Base-by-base conservation (phyloP, 2,888 invertebrate genomes). In the Lycia hirtaria region DNA sequence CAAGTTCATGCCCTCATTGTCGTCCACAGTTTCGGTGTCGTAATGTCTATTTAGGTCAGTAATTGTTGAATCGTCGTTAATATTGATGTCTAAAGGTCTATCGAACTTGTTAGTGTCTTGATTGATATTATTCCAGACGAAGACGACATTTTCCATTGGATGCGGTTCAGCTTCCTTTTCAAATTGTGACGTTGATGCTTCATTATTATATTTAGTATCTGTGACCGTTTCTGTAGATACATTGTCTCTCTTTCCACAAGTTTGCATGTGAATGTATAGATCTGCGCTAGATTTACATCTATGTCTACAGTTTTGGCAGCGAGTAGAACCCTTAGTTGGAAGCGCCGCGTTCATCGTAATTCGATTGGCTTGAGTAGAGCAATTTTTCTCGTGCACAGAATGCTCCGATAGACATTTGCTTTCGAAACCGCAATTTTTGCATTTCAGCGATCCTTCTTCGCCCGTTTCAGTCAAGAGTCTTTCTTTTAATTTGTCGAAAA, bases 231-330 rank as follows among this genome's bases (percentile, higher is more conserved):
- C 78, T 52, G 85, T 67, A 49, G 88, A 88, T 51, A 71, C 72
- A 47, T 72, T 76, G 38, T 81, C 91, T 45, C 84, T 81, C 24
- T 94, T 94, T 5, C 86, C 85, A 76, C 97, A 97, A 30, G 94
- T 94, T 83, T 95, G 94, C 80, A 97, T 89, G 79, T 97, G 97
- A 56, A 94, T 88, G 62, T 95, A 92, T 43, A 97, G 92, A 85
- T 97, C 97, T 3, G 94, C 93, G 69, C 96, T 96, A 20, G 96
- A 96, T 87, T 97, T 97, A 84, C 97, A 97, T 60, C 97, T 93
- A 80, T 96, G 97, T 64, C 97, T 94, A 81, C 97, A 97, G 78
- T 95, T 95, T 83, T 97, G 97, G 80, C 97, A 97, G 56, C 97
- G 93, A 45, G 96, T 96, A 10, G 96, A 96, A 62, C 95, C 94